phyloP scores from a whole-genome alignment of 2,888 invertebrate species.

The Camptogramma bilineatum region DNA sequence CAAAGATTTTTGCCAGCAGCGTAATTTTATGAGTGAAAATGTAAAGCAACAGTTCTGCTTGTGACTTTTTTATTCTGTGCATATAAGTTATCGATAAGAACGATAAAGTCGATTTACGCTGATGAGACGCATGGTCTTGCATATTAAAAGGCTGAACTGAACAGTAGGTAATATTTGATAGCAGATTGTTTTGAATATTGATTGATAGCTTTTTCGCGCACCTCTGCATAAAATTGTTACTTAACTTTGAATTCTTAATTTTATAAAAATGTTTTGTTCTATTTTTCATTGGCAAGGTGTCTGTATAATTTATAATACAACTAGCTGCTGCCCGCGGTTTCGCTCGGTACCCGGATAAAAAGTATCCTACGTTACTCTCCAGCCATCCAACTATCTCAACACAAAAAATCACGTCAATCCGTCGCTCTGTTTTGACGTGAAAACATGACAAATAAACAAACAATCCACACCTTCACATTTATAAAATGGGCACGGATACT shows the following conservation, averaged over 20 bases:
- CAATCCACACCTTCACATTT: no score
- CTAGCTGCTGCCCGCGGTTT: no score
- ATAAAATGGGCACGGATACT: no score
- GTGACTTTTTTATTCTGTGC: constrained; percentile 11
- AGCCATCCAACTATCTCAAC: no score
- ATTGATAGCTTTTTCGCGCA: constrained; percentile 31
- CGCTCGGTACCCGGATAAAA: no score
- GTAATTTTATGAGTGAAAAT: neutral
- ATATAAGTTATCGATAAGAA: constrained; percentile 52
- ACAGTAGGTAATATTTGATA: constrained; percentile 30
- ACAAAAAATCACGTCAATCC: no score
- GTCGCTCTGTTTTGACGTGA: no score
- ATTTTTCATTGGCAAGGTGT: neutral
- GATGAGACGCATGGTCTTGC: constrained; percentile 64
- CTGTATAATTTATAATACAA: no score
- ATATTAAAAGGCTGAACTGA: constrained; percentile 54
- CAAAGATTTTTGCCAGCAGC: no score
- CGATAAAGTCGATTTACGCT: constrained; percentile 66
- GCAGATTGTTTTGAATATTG: constrained; percentile 25
- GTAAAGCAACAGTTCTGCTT: neutral
- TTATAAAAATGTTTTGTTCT: neutral
- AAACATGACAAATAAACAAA: no score
- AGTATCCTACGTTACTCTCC: no score
- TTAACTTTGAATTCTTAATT: neutral
- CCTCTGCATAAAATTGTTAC: constrained; percentile 16